phyloP scores from a whole-genome alignment of 1,140 invertebrate genomes.

The Trigoniulus corallinus region DNA sequence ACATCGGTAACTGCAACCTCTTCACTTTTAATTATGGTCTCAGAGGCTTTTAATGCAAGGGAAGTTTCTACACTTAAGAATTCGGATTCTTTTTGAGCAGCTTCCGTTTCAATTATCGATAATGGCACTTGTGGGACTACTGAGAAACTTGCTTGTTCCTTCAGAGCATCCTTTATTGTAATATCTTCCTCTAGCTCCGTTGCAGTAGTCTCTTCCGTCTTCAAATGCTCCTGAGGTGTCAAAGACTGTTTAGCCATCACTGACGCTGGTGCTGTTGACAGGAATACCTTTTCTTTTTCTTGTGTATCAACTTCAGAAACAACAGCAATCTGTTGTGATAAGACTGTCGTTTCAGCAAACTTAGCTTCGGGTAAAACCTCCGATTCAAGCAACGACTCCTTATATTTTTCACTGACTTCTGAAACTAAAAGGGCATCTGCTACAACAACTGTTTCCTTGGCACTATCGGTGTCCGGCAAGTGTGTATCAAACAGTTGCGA shows the following conservation, averaged over 20 bases:
- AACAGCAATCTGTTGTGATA: constrained; percentile 12
- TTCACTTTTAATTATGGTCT: constrained; percentile 30
- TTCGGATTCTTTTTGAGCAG: too few relatives aligned
- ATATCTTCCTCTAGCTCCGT: constrained; percentile 8
- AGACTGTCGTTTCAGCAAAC: constrained; percentile 9
- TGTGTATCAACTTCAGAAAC: constrained; percentile 12
- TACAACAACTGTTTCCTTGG: too few relatives aligned
- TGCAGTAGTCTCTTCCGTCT: too few relatives aligned
- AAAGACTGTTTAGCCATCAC: too few relatives aligned
- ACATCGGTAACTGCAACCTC: constrained; percentile 32
- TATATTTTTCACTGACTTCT: too few relatives aligned
- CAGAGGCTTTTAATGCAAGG: constrained; percentile 31
- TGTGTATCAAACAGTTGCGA: too few relatives aligned
- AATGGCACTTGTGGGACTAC: constrained; percentile 11
- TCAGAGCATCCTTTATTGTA: constrained; percentile 9
- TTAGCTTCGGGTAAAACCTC: constrained; percentile 14
- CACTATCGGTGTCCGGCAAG: too few relatives aligned
- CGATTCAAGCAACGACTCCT: constrained; percentile 7
- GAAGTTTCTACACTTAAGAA: too few relatives aligned
- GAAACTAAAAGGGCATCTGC: too few relatives aligned
- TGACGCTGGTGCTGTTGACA: constrained; percentile 6
- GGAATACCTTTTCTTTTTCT: constrained; percentile 12
- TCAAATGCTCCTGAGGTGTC: too few relatives aligned
- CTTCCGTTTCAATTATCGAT: constrained; percentile 11
- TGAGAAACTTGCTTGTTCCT: constrained; percentile 11